Evolutionary conservation across 1,140 invertebrate species (phyloP).

Genomic region (Agrilus planipennis): DNA sequence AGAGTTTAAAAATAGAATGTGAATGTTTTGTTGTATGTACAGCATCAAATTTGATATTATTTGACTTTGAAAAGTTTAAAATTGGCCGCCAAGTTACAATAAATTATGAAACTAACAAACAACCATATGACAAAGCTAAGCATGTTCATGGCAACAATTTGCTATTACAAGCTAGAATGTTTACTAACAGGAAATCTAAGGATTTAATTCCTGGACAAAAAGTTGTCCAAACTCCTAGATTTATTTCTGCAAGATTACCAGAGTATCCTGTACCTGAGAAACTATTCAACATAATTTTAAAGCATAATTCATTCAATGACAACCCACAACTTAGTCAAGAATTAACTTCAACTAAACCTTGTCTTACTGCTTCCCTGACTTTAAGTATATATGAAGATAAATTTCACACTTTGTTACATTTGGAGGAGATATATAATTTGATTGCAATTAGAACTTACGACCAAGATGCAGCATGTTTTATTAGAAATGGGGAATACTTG

Average conservation of each 20-base stretch:
- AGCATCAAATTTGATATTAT: conserved; percentile 44
- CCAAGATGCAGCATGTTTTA: conserved; percentile 50
- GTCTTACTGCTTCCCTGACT: conserved; percentile 36
- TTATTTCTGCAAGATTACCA: conserved; percentile 39
- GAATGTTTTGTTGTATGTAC: conserved; percentile 41
- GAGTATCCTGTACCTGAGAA: conserved; percentile 45
- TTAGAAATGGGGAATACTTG: conserved; percentile 52
- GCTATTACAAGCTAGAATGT: no score
- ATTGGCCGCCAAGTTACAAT: conserved; percentile 43
- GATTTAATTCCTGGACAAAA: conserved; percentile 44
- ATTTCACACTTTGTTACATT: conserved; percentile 59
- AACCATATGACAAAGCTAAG: background rate
- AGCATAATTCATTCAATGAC: conserved; percentile 19
- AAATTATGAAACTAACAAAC: conserved; percentile 26
- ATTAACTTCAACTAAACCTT: conserved; percentile 36
- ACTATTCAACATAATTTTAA: conserved; percentile 36
- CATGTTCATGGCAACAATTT: no score
- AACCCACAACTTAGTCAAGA: conserved; percentile 31
- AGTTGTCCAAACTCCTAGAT: conserved; percentile 40
- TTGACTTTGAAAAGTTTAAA: conserved; percentile 43
- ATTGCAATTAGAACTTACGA: conserved; percentile 58
- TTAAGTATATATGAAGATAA: conserved; percentile 46
- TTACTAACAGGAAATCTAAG: no score
- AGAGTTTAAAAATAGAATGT: conserved; percentile 32
- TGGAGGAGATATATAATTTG: conserved; percentile 63